These are phyloP conservation scores for Oncorhynchus gorbuscha DNA, from an alignment of 2,113 vertebrate species.

Conservation along the genomic window DNA sequence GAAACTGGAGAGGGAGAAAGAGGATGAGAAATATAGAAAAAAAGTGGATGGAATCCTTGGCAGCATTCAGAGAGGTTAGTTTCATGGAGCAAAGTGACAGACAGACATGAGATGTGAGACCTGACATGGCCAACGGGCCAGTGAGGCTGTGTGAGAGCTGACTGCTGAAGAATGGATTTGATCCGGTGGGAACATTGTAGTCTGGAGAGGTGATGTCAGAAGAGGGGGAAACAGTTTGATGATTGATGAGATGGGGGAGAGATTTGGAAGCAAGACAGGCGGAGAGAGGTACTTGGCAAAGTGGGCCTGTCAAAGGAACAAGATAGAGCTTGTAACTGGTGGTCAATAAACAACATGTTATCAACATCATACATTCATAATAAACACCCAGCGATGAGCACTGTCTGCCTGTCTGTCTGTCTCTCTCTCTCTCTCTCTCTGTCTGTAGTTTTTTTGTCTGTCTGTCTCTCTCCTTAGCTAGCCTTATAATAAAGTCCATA, in stretches of 20 bases:
- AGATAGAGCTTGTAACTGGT: constrained; percentile 10
- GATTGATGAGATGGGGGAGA: constrained; percentile 40
- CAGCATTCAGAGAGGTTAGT: neutral
- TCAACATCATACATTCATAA: constrained; percentile 46
- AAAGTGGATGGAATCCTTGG: neutral
- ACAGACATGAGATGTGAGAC: neutral
- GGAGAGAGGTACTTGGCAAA: constrained; percentile 37
- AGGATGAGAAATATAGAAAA: neutral
- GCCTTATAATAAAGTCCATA: neutral
- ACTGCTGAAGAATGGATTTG: neutral
- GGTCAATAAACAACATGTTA: constrained; percentile 36
- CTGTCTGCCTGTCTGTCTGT: neutral
- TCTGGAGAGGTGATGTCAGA: neutral
- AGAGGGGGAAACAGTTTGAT: neutral
- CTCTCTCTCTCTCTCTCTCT: neutral
- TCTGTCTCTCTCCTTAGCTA: too few species aligned
- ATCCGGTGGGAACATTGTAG: neutral
- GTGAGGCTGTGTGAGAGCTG: neutral
- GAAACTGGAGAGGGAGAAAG: too few species aligned
- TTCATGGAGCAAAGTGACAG: neutral
- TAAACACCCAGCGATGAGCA: constrained; percentile 20
- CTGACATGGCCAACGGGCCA: too few species aligned
- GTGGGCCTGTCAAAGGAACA: constrained; percentile 8
- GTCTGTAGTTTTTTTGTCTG: too few species aligned
- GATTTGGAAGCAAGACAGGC: constrained; percentile 31